phyloP scores from a whole-genome alignment of 2,113 vertebrate species.

The Shinisaurus crocodilurus region DNA sequence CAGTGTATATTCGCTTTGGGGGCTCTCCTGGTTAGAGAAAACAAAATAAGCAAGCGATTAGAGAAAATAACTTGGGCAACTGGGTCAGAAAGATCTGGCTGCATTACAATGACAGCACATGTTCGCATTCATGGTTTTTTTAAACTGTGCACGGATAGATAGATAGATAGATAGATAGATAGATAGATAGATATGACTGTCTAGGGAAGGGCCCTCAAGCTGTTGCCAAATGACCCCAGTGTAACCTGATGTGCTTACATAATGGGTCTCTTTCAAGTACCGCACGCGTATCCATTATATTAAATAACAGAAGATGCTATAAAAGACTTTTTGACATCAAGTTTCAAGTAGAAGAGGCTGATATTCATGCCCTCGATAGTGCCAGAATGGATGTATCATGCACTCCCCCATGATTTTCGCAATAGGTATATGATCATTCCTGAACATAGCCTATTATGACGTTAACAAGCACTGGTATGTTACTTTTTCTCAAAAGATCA shows the following conservation, averaged over 20 bases:
- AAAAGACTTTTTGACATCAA: background rate
- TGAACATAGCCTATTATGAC: background rate
- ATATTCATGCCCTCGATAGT: rapidly evolving
- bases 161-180: background rate
- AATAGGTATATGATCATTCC: background rate
- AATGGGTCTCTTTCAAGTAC: background rate
- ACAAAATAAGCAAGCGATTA: background rate
- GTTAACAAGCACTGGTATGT: background rate
- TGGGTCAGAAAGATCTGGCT: background rate
- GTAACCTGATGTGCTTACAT: background rate
- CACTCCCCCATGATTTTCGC: background rate
- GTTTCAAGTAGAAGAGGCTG: background rate
- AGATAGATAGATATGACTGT: background rate
- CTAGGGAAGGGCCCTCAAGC: background rate
- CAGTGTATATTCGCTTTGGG: constrained; percentile 1
- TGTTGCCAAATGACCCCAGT: rapidly evolving
- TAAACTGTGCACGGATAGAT: background rate
- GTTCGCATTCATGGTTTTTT: background rate
- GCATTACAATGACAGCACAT: background rate
- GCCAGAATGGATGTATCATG: background rate
- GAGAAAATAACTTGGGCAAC: background rate
- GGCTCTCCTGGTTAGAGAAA: constrained; percentile 20
- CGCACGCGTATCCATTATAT: background rate
- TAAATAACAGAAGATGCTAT: constrained; percentile 18
- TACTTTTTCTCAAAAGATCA: background rate